These are phyloP conservation scores for Sebastes glaucus DNA, from an alignment of 2,797 vertebrate genomes.

Conservation along the genomic window DNA sequence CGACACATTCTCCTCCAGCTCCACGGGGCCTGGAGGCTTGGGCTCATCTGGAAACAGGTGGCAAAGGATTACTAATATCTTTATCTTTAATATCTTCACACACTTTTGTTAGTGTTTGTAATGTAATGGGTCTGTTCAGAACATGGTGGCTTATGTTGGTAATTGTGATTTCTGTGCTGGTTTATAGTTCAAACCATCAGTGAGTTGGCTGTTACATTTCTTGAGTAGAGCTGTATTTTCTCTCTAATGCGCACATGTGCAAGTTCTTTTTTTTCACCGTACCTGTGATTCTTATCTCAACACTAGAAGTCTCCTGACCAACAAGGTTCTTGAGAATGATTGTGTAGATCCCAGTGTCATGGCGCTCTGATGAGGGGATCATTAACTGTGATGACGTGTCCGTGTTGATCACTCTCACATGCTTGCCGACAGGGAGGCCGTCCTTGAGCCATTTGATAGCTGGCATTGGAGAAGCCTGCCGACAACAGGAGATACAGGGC, in stretches of 20 bases:
- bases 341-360: slow-evolving; percentile 85
- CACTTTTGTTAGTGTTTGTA: too few relatives aligned
- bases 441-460: slow-evolving; percentile 89
- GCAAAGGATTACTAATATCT: background rate
- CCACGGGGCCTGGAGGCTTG: slow-evolving; percentile 85
- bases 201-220: too few relatives aligned
- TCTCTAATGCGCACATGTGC: too few relatives aligned
- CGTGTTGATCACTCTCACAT: slow-evolving; percentile 75
- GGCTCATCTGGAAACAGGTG: slow-evolving; percentile 82
- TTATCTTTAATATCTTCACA: too few relatives aligned
- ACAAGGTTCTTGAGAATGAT: slow-evolving; percentile 80
- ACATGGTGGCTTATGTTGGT: too few relatives aligned
- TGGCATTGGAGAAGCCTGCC: slow-evolving; percentile 86
- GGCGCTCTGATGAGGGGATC: slow-evolving; percentile 79
- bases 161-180: too few relatives aligned
- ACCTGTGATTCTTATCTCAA: slow-evolving; percentile 89
- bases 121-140: too few relatives aligned
- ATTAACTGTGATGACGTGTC: slow-evolving; percentile 84
- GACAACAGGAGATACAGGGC: background rate
- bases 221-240: too few relatives aligned
- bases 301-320: slow-evolving; percentile 82
- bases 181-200: too few relatives aligned
- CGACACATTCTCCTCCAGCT: slow-evolving; percentile 85
- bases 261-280: slow-evolving; percentile 1
- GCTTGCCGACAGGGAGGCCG: slow-evolving; percentile 75